Evolutionary conservation across 2,888 invertebrate species (phyloP).

Genomic region (Pseudeuparius sepicola): DNA sequence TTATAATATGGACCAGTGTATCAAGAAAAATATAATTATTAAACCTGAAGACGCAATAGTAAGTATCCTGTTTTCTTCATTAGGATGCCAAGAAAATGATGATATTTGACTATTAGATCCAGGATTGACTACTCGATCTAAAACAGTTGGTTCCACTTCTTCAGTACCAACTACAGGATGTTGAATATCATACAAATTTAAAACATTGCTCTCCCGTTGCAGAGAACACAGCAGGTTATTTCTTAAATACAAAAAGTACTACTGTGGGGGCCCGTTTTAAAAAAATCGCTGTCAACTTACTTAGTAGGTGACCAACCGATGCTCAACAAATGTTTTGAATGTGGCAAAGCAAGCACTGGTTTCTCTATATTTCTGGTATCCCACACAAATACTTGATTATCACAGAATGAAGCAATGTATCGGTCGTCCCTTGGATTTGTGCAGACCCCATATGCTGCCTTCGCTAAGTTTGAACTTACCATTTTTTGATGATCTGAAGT

Average conservation of each 20-base stretch:
- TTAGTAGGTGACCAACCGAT: conserved; percentile 86
- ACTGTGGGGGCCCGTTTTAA: no score
- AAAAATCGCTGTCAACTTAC: conserved; percentile 33
- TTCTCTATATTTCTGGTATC: conserved; percentile 79
- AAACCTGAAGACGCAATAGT: conserved; percentile 51
- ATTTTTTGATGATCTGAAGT: conserved; percentile 60
- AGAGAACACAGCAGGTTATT: conserved; percentile 69
- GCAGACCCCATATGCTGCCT: conserved; percentile 74
- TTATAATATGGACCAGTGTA: neutral
- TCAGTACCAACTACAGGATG: conserved; percentile 57
- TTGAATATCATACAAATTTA: conserved; percentile 81
- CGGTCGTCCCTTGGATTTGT: conserved; percentile 69
- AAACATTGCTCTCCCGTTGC: conserved; percentile 63
- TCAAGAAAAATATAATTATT: conserved; percentile 1
- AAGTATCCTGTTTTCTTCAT: conserved; percentile 66
- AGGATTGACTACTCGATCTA: conserved; percentile 56
- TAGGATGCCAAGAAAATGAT: conserved; percentile 83
- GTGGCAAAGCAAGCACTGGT: conserved; percentile 64
- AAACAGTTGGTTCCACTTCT: conserved; percentile 63
- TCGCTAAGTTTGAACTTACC: conserved; percentile 58
- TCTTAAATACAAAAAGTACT: conserved; percentile 43
- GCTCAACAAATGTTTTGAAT: conserved; percentile 58
- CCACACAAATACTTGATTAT: conserved; percentile 77
- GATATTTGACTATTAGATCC: conserved; percentile 45
- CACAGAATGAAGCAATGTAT: conserved; percentile 75